Conservation (phyloP, 1,140 invertebrate species). For the Brachionus rubens region DNA sequence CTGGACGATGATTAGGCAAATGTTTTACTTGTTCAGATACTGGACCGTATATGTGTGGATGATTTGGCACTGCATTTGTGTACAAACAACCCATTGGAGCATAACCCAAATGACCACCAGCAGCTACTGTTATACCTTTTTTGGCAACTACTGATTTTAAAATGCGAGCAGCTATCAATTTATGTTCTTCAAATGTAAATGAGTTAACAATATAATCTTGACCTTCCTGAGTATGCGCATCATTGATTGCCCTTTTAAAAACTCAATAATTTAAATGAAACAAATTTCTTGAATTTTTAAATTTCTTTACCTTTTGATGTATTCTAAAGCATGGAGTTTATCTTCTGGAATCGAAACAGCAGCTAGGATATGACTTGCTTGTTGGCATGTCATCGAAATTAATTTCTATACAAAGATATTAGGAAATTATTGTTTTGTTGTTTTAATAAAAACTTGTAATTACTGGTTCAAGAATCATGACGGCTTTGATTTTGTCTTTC, state of each 20-base stretch:
- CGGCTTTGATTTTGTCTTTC: conserved; percentile 43
- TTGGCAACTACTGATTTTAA: conserved; percentile 11
- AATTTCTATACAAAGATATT: too few relatives aligned
- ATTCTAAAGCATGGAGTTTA: conserved; percentile 33
- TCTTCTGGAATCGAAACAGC: conserved; percentile 26
- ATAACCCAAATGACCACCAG: conserved; percentile 44
- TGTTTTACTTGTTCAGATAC: conserved; percentile 15
- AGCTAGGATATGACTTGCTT: conserved; percentile 42
- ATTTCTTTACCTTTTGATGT: conserved; percentile 36
- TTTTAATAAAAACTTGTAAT: too few relatives aligned
- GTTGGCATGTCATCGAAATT: conserved; percentile 45
- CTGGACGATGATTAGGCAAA: conserved; percentile 43
- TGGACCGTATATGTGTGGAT: conserved; percentile 43
- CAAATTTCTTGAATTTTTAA: too few relatives aligned
- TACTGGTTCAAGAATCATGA: conserved; percentile 45
- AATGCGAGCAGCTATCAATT: conserved; percentile 17
- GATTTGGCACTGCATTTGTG: conserved; percentile 6
- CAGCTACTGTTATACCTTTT: conserved; percentile 36
- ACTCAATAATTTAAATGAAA: neutral
- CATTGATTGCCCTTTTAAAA: conserved; percentile 24
- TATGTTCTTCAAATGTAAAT: conserved; percentile 42
- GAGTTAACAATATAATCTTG: conserved; percentile 39
- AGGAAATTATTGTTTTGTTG: too few relatives aligned
- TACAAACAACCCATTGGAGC: conserved; percentile 29
- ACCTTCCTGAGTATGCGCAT: conserved; percentile 47